phyloP scores from a whole-genome alignment of 2,888 invertebrate species.

The Rotaria magnacalcarata region DNA sequence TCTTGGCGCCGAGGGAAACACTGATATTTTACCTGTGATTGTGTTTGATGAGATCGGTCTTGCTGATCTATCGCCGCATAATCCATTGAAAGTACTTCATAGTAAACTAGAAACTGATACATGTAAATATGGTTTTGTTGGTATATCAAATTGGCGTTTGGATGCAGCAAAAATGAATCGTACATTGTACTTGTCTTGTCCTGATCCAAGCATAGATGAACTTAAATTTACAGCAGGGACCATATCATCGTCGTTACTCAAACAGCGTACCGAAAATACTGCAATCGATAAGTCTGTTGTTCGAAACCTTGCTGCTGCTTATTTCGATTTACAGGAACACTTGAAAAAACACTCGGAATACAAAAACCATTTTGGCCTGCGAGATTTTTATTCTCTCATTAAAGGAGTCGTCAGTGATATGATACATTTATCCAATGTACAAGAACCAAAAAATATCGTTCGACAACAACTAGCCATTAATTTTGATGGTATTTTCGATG shows the following conservation, averaged over 20 bases:
- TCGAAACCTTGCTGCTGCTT: not conserved
- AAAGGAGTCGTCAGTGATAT: not conserved
- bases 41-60: constrained; percentile 56
- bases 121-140: constrained; percentile 55
- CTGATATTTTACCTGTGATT: constrained; percentile 50
- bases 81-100: constrained; percentile 57
- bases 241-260: not conserved
- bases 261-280: constrained; percentile 48
- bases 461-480: not conserved
- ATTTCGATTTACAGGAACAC: not conserved
- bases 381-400: constrained; percentile 42
- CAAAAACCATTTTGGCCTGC: constrained; percentile 36
- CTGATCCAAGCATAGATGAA: constrained; percentile 50
- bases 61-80: constrained; percentile 55
- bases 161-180: constrained; percentile 59
- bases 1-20: not conserved
- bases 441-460: not conserved
- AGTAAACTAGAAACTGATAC: constrained; percentile 53
- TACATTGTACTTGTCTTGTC: constrained; percentile 54
- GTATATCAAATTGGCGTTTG: constrained; percentile 58
- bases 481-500: not conserved
- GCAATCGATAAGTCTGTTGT: constrained; percentile 32
- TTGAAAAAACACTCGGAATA: not conserved
- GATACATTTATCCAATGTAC: not conserved
- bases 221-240: constrained; percentile 48